Evolutionary conservation across 2,888 invertebrate species (phyloP), one percentile per base, ranked within the genome.

Genomic region (Drosophila rellima): DNA sequence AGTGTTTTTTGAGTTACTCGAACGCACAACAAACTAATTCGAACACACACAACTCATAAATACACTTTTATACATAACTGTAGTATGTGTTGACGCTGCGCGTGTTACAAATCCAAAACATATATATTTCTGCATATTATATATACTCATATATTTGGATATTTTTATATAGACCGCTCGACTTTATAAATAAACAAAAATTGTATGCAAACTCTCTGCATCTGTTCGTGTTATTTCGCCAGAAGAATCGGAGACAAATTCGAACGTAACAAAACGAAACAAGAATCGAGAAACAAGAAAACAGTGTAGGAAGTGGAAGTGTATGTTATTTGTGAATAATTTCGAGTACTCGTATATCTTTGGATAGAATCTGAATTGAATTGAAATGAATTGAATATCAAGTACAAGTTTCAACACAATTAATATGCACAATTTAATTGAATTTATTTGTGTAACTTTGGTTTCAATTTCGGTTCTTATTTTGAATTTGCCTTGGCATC

Each of bases 381-480:
- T 67, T 44, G 69, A 51, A 54, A 37, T 50, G 67, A 50, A 54
- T 40, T 52, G 61, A 72, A 50, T 56, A 68, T 60, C 68, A 67
- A 84, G 79, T 72, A 68, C 79, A 78, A 52, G 39, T 55, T 77
- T 60, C 48, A 55, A 64, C 60, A 69, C 78, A 74, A 63, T 65
- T 48, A 51, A 75, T 78, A 78, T 78, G 60, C 64, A 59, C 72
- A 78, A 65, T 15, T 47, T 35, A 61, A 61, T 74, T 74, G 87
- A 88, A 88, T 83, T 82, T 82, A 56, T 79, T 66, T 69, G 74
- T 68, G 74, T 68, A 65, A 64, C 82, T 66, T 86, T 78, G 62
- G 54, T 79, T 88, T 88, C 79, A 47, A 68, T 74, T 78, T 74
- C 44, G 42, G 10, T 33, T 50, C 48, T n/a, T 23, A 8, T 54